Conservation (phyloP, 2,888 invertebrate species). For the Lymantria dispar region DNA sequence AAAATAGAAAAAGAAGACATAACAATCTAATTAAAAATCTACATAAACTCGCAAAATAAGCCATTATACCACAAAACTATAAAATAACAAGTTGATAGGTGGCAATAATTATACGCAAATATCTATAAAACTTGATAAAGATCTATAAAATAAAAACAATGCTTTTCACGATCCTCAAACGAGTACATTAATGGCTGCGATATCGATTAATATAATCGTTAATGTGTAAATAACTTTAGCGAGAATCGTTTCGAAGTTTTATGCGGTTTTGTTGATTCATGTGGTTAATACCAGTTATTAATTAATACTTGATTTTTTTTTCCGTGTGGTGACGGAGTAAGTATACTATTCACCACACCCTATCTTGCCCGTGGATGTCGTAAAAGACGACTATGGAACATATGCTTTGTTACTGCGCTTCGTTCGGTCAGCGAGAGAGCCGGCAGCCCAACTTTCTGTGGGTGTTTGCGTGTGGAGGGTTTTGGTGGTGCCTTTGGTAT, state of each 20-base stretch:
- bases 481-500: no score
- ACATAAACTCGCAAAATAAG: no score
- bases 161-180: constrained; percentile 14
- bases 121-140: constrained; percentile 11
- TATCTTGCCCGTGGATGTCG: no score
- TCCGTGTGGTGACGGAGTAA: no score
- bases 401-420: no score
- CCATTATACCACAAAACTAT: neutral
- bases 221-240: constrained; percentile 13
- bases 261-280: neutral
- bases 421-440: no score
- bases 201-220: constrained; percentile 10
- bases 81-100: constrained; percentile 3
- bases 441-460: no score
- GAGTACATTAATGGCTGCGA: constrained; percentile 20
- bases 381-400: no score
- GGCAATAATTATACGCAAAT: constrained; percentile 1
- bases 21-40: no score
- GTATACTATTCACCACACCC: no score
- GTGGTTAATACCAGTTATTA: neutral
- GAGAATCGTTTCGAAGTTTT: neutral
- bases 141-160: constrained; percentile 19
- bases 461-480: no score
- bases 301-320: neutral
- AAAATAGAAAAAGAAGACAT: no score